phyloP scores from a whole-genome alignment of 2,888 invertebrate species.

The Therioaphis trifolii region DNA sequence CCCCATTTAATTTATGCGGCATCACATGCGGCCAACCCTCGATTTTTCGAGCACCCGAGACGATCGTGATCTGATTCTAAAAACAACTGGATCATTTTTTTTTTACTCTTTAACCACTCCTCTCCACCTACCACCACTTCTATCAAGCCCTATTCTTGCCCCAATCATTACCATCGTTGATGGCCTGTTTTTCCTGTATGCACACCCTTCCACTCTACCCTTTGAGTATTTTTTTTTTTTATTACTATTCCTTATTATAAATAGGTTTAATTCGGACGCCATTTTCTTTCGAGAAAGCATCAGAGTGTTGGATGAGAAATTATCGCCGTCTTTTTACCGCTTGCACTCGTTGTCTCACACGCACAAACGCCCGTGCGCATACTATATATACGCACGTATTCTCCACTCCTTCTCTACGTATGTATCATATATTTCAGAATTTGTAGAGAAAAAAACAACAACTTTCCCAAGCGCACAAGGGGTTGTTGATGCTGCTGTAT shows the following conservation, averaged over 20 bases:
- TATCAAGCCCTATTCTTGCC: constrained; percentile 16
- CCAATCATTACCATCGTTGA: constrained; percentile 25
- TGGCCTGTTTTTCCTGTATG: constrained; percentile 2
- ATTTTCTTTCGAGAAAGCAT: constrained; percentile 33
- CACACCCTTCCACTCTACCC: not conserved
- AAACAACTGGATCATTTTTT: constrained; percentile 50
- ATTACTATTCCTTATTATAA: constrained; percentile 39
- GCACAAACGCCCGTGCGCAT: not conserved
- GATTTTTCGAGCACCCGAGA: constrained; percentile 53
- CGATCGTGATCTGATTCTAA: constrained; percentile 62
- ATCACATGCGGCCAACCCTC: constrained; percentile 59
- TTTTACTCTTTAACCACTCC: constrained; percentile 40
- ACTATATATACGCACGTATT: not conserved
- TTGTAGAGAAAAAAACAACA: constrained; percentile 46
- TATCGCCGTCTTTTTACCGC: constrained; percentile 48
- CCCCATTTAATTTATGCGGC: constrained; percentile 59
- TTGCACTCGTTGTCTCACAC: not conserved
- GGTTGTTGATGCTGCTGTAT: constrained; percentile 15
- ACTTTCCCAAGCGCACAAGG: constrained; percentile 46
- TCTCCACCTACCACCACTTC: not conserved
- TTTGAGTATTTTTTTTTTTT: not conserved
- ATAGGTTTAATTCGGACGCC: constrained; percentile 56
- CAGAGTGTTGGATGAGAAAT: constrained; percentile 36
- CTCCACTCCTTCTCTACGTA: not conserved
- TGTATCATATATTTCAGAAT: constrained; percentile 56